Percentiles rank a stretch among this genome's conserved stretches.
Evolutionary conservation across 92 coral and sea anemone genomes (phyloP).

Genomic region (Meandrina meandrites): DNA sequence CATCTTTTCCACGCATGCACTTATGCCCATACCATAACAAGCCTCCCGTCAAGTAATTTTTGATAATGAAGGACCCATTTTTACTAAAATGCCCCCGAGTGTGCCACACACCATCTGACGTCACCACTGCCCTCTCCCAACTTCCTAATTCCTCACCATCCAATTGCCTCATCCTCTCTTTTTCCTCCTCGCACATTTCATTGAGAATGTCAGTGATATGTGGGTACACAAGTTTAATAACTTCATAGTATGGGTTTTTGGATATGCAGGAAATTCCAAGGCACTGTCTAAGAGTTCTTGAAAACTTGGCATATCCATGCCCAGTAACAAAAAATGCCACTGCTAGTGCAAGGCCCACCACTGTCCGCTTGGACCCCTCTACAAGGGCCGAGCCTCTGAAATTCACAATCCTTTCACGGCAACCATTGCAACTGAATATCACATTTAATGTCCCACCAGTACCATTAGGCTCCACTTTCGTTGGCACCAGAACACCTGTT

Average conservation of each 20-base stretch:
- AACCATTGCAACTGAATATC: slow-evolving; percentile 34
- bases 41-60: slow-evolving; percentile 50
- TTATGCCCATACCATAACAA: slow-evolving; percentile 58
- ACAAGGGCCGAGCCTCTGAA: slow-evolving; percentile 49
- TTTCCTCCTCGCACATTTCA: slow-evolving; percentile 39
- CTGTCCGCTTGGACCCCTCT: slow-evolving; percentile 56
- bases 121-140: slow-evolving; percentile 28
- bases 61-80: slow-evolving; percentile 31
- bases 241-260: slow-evolving; percentile 38
- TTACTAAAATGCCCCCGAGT: slow-evolving; percentile 41
- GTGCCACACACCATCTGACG: slow-evolving; percentile 56
- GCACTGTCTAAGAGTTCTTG: slow-evolving; percentile 49
- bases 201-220: slow-evolving; percentile 34
- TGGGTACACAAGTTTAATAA: slow-evolving; percentile 31
- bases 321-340: slow-evolving; percentile 64
- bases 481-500: background rate
- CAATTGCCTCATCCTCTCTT: background rate
- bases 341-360: slow-evolving; percentile 53
- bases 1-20: slow-evolving; percentile 51
- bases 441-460: slow-evolving; percentile 36
- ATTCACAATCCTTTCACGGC: slow-evolving; percentile 25
- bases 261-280: slow-evolving; percentile 37
- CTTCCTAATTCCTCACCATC: slow-evolving; percentile 19
- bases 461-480: slow-evolving; percentile 22
- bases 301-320: slow-evolving; percentile 49